Conservation (phyloP, 2,888 invertebrate species). For the Ptychoptera contaminata region DNA sequence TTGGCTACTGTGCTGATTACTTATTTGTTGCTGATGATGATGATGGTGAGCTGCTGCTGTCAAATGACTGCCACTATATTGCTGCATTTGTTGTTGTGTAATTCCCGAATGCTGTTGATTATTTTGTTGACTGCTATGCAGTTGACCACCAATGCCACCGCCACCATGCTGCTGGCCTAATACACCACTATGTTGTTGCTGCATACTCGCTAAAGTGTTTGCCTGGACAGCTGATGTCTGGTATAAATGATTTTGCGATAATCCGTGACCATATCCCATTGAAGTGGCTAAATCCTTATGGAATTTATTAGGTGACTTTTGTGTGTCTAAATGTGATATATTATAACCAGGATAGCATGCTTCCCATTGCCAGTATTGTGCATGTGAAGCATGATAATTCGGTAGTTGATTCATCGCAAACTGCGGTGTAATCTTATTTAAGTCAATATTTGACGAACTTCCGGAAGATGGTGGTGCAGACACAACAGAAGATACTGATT, state of each 20-base stretch:
- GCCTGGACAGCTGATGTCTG: slow-evolving; percentile 13
- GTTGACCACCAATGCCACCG: slow-evolving; percentile 10
- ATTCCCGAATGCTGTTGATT: slow-evolving; percentile 5
- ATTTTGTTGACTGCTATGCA: slow-evolving; percentile 12
- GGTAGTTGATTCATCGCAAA: slow-evolving; percentile 47
- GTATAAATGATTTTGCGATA: slow-evolving; percentile 25
- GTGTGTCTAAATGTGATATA: slow-evolving; percentile 39
- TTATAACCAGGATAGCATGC: slow-evolving; percentile 41
- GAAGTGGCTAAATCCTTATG: slow-evolving; percentile 33
- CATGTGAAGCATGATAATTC: slow-evolving; percentile 44
- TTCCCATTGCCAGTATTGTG: slow-evolving; percentile 52
- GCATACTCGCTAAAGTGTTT: slow-evolving; percentile 25
- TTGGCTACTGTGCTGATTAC: slow-evolving; percentile 5
- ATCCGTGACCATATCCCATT: slow-evolving; percentile 28
- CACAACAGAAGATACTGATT: slow-evolving; percentile 6
- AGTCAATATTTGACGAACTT: slow-evolving; percentile 22
- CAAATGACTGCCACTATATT: slow-evolving; percentile 7
- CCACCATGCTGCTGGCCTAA: slow-evolving; percentile 20
- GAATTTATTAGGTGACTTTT: slow-evolving; percentile 42
- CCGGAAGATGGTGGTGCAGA: slow-evolving; percentile 14
- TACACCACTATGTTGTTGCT: slow-evolving; percentile 25
- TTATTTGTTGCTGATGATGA: slow-evolving; percentile 6
- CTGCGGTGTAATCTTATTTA: slow-evolving; percentile 43
- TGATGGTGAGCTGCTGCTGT: slow-evolving; percentile 1
- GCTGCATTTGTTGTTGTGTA: slow-evolving; percentile 5